Evolutionary conservation across 1,140 invertebrate genomes (phyloP).

Genomic region (Mycetomoellerius zeteki): DNA sequence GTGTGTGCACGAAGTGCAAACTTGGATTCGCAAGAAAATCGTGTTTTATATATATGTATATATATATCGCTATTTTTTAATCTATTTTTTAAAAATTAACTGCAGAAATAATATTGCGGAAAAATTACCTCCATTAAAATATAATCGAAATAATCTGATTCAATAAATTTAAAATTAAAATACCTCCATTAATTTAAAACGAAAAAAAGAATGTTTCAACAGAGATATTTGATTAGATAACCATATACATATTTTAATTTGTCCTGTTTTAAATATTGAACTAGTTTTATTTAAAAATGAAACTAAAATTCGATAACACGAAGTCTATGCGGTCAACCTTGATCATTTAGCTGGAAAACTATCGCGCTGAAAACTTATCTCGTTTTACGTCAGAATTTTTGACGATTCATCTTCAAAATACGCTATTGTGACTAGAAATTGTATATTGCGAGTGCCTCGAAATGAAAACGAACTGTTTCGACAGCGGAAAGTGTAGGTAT

Average conservation of each 20-base stretch:
- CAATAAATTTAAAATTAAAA: too few species aligned
- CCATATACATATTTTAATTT: not conserved
- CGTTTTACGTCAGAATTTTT: not conserved
- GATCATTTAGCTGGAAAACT: not conserved
- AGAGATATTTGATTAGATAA: not conserved
- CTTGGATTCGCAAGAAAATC: slow-evolving; percentile 6
- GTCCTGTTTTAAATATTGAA: too few species aligned
- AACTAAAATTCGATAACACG: not conserved
- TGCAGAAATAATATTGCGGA: not conserved
- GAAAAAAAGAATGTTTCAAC: not conserved
- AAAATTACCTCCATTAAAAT: not conserved
- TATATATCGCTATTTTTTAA: too few species aligned
- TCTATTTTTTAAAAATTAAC: not conserved
- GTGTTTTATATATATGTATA: too few species aligned
- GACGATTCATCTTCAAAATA: not conserved
- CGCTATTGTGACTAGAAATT: not conserved
- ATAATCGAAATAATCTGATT: too few species aligned
- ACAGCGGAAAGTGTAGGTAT: slow-evolving; percentile 53
- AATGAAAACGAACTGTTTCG: slow-evolving; percentile 38
- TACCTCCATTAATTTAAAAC: not conserved
- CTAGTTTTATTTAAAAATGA: too few species aligned
- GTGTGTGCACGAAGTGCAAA: slow-evolving; percentile 32
- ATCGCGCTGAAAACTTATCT: not conserved
- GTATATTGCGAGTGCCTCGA: not conserved
- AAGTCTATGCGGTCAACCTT: not conserved